These are phyloP conservation scores for Andrena bicolor DNA, from an alignment of 2,888 invertebrate species.

Conservation along the genomic window DNA sequence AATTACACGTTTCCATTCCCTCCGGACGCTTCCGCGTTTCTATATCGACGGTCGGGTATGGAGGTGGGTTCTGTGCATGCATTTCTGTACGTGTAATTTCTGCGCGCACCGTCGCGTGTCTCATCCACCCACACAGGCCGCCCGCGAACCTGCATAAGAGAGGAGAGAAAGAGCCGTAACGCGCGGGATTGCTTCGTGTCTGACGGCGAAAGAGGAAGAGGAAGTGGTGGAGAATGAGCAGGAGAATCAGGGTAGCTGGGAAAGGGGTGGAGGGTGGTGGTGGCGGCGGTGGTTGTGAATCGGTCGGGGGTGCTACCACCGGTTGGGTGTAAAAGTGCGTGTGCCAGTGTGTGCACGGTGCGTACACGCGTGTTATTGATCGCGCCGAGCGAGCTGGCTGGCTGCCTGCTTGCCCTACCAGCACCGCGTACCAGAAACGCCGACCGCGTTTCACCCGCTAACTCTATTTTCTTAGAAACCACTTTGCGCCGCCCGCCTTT, in stretches of 20 bases:
- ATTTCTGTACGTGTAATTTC: conserved; percentile 33
- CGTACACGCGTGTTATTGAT: conserved; percentile 84
- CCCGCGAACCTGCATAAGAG: conserved; percentile 5
- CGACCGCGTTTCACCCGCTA: conserved; percentile 80
- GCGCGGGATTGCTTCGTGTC: conserved; percentile 57
- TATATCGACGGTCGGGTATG: conserved; percentile 55
- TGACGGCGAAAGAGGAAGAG: conserved; percentile 47
- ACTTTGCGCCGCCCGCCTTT: conserved; percentile 28
- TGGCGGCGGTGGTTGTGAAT: conserved; percentile 56
- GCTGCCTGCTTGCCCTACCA: conserved; percentile 50
- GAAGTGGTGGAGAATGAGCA: conserved; percentile 29
- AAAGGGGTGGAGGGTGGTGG: conserved; percentile 42
- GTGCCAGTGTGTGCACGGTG: conserved; percentile 76
- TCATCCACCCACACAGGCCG: conserved; percentile 7
- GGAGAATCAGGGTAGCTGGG: not conserved
- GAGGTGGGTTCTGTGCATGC: not conserved
- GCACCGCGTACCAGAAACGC: conserved; percentile 71
- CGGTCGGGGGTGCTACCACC: conserved; percentile 59
- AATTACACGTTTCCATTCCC: conserved; percentile 80
- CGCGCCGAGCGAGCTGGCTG: conserved; percentile 71
- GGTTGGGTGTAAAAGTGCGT: conserved; percentile 75
- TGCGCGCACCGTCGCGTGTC: conserved; percentile 18
- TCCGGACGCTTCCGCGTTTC: conserved; percentile 72
- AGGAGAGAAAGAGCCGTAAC: conserved; percentile 36
- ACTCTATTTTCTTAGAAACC: conserved; percentile 77